phyloP scores from a whole-genome alignment of 2,113 vertebrate genomes.

The Hemiprocne comata region DNA sequence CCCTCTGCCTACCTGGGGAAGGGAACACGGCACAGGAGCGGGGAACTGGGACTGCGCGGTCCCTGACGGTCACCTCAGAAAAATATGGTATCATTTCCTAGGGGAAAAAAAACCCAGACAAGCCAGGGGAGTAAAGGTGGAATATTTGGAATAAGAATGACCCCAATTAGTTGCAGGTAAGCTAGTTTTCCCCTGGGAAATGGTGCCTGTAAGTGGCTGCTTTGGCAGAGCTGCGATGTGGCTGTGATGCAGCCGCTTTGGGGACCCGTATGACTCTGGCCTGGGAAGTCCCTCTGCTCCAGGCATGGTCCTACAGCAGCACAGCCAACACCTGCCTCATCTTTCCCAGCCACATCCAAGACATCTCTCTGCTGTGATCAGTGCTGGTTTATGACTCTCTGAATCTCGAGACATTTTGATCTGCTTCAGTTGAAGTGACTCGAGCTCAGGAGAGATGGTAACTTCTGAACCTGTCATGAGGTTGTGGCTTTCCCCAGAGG shows the following conservation, averaged over 20 bases:
- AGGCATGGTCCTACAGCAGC: background rate
- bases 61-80: background rate
- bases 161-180: background rate
- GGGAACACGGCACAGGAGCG: background rate
- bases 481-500: background rate
- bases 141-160: background rate
- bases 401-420: background rate
- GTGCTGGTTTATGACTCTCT: background rate
- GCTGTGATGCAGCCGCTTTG: background rate
- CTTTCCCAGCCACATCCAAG: background rate
- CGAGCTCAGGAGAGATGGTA: fast-evolving
- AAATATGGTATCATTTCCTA: background rate
- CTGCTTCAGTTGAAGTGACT: background rate
- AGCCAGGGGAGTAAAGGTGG: background rate
- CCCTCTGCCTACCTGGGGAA: background rate
- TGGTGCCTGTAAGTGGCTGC: background rate
- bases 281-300: background rate
- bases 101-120: background rate
- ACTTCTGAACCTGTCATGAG: background rate
- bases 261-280: background rate
- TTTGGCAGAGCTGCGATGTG: background rate
- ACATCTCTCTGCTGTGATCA: background rate
- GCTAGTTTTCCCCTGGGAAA: background rate
- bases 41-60: background rate
- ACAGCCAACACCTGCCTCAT: background rate